Percentiles rank a stretch among this genome's conserved stretches.
These are phyloP conservation scores for Fratercula arctica DNA, from an alignment of 2,797 vertebrate species.

Conservation along the genomic window DNA sequence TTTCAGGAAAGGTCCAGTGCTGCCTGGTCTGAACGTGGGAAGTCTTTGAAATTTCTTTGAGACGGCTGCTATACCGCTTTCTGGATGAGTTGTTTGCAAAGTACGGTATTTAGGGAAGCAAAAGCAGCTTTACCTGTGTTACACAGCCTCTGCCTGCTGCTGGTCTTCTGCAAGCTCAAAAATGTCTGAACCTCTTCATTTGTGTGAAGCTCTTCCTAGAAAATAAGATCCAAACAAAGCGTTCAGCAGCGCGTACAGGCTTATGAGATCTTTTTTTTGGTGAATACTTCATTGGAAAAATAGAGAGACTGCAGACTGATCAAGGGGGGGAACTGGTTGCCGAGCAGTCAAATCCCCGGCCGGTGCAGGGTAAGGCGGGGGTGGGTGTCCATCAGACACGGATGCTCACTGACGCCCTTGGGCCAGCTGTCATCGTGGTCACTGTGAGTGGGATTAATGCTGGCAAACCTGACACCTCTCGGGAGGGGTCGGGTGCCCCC, in stretches of 20 bases:
- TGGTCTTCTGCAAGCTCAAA: neutral
- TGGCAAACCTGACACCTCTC: neutral
- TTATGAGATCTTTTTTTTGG: neutral
- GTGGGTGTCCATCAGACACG: neutral
- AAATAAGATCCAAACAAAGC: neutral
- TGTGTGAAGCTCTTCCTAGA: neutral
- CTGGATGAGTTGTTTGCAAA: neutral
- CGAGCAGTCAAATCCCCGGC: too few species aligned
- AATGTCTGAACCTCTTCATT: neutral
- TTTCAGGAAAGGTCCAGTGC: too few species aligned
- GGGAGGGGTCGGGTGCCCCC: fast-evolving
- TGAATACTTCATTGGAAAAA: neutral
- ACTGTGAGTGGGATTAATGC: neutral
- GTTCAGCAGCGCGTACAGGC: neutral
- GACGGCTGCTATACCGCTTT: fast-evolving
- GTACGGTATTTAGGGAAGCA: fast-evolving
- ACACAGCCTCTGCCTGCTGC: fast-evolving
- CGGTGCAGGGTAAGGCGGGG: neutral
- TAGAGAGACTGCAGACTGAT: neutral
- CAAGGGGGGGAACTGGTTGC: neutral
- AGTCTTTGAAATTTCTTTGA: neutral
- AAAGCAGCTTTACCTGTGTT: neutral
- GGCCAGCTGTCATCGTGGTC: fast-evolving
- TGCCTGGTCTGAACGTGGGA: fast-evolving
- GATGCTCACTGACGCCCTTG: neutral